Conservation (phyloP, 2,113 vertebrate species). For the crab-eating macaque (Macaca fascicularis) region T2T-MFA8v1.1 NC_088388.1:68581501-68582000, state of each 20-base stretch:
- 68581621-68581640: neutral
- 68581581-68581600: neutral
- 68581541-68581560: neutral
- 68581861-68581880: neutral
- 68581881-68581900: neutral
- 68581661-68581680: neutral
- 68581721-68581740: neutral
- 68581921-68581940: neutral
- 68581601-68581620: neutral
- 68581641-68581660: neutral
- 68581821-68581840: neutral
- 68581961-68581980: neutral
- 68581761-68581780: neutral
- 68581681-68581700: neutral
- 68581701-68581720: neutral
- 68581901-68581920: neutral
- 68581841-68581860: neutral
- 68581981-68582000: neutral
- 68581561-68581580: neutral
- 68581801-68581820: neutral
- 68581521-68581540: neutral
- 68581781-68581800: neutral
- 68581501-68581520: neutral
- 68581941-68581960: neutral
- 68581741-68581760: neutral